Evolutionary conservation across 2,888 invertebrate genomes (phyloP), one percentile per base, ranked within the genome.

Genomic region (Phengaris alcon): DNA sequence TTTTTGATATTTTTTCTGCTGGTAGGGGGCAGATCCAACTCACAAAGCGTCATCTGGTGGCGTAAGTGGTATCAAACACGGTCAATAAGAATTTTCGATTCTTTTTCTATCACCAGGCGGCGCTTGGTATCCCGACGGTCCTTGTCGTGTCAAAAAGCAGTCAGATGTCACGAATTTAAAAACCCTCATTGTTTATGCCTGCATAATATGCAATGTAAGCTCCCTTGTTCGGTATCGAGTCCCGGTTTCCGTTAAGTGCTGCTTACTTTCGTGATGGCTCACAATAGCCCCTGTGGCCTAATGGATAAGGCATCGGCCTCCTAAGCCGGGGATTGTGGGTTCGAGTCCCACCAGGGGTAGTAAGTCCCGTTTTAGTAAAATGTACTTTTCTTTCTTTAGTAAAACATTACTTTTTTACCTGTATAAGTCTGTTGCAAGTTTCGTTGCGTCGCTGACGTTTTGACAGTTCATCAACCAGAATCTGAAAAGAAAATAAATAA

Each of bases 381-480:
- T 9, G 13, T 52, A 52, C 8, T 52, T 52, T 72, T 52, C 15
- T 10, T 22, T 52, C 3, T 10, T 13, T 35, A 12, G 6, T 35
- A 35, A 35, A 54, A 13, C 6, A 22, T 10, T 22, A 22, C 35
- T 0, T 68, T 57, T 95, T 90, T 97, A 98, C 86, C 96, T 96
- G 93, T 99, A 99, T 57, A 99, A 94, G 85, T 99, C 99, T 0
- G 98, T 98, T 0, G 99, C 99, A 96, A 99, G 97, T 88, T 97
- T 97, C 8, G 98, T 97, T 0, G 99, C 98, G 84, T 99, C 99
- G 77, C 96, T 95, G 44, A 99, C 97, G 88, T 99, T 99, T 79
- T 98, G 95, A 85, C 99, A 99, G 90, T 99, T 99, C 97, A 99
- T 99, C 77, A 99, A 94, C 99, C 99, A 99, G 91, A 99, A 99